A percentile compares a stretch with the other conserved stretches of the same genome.
These are phyloP conservation scores for Poecilia latipinna DNA, from an alignment of 2,113 vertebrate species.

Conservation along the genomic window DNA sequence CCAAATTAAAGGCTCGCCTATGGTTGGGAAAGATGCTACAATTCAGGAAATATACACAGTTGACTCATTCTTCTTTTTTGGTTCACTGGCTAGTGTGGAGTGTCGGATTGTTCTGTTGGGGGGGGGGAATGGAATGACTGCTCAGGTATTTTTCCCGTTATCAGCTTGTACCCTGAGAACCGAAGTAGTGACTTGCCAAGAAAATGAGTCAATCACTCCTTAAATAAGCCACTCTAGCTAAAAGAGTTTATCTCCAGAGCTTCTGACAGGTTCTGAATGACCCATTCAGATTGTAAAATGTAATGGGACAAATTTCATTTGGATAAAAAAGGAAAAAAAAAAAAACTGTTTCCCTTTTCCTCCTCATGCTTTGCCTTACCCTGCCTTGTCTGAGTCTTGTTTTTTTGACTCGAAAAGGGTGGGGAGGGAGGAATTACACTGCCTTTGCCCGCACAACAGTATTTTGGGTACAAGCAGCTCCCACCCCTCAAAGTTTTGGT, in stretches of 20 bases:
- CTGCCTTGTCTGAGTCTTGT: conserved; percentile 52
- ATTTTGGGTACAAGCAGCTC: conserved; percentile 55
- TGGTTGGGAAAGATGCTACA: conserved; percentile 17
- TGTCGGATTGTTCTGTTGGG: conserved; percentile 45
- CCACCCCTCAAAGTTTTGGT: conserved; percentile 40
- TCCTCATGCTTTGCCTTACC: conserved; percentile 65
- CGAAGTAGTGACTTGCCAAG: conserved; percentile 42
- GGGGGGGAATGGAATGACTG: conserved; percentile 29
- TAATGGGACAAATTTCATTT: conserved; percentile 27
- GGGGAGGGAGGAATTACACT: conserved; percentile 55
- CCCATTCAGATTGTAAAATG: conserved; percentile 62
- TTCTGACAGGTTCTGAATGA: conserved; percentile 40
- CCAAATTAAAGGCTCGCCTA: conserved; percentile 78
- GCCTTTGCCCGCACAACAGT: conserved; percentile 60
- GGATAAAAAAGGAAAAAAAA: conserved; percentile 25
- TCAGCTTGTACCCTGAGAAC: conserved; percentile 25
- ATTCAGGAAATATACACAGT: conserved; percentile 53
- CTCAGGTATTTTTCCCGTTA: conserved; percentile 18
- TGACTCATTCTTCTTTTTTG: conserved; percentile 17
- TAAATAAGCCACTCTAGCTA: conserved; percentile 38
- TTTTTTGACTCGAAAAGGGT: conserved; percentile 51
- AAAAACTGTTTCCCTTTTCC: conserved; percentile 8
- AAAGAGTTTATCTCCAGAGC: conserved; percentile 27
- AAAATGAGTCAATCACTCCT: conserved; percentile 41
- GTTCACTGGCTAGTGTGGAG: conserved; percentile 41